Conservation (phyloP, 2,113 vertebrate species). For the Engystomops pustulosus region DNA sequence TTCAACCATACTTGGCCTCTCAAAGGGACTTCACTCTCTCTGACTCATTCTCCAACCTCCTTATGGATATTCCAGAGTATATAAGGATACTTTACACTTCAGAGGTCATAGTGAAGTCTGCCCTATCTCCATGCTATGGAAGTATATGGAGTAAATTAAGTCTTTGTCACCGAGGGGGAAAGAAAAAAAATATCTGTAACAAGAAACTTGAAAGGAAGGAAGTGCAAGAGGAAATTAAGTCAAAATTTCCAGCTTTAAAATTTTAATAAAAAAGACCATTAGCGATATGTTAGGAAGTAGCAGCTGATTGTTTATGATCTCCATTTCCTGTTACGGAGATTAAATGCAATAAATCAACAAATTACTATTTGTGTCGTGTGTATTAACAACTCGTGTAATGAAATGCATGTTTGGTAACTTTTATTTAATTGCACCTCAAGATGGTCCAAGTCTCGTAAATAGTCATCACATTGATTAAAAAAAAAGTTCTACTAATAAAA, state of each 20-base stretch:
- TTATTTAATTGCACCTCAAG: conserved; percentile 23
- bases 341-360: conserved; percentile 53
- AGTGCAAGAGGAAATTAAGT: conserved; percentile 57
- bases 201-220: conserved; percentile 56
- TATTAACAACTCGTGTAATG: conserved; percentile 11
- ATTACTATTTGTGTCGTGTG: conserved; percentile 28
- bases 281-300: conserved; percentile 38
- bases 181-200: conserved; percentile 44
- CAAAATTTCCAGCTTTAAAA: conserved; percentile 33
- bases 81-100: conserved; percentile 11
- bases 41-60: background rate
- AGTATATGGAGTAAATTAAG: conserved; percentile 49
- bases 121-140: conserved; percentile 1
- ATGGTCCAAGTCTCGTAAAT: conserved; percentile 14
- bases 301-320: conserved; percentile 52
- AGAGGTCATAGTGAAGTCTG: background rate
- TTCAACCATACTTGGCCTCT: background rate
- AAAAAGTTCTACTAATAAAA: background rate
- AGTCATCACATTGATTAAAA: background rate
- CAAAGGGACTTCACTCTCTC: background rate
- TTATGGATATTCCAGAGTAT: conserved; percentile 25
- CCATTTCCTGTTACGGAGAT: conserved; percentile 45
- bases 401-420: conserved; percentile 25
- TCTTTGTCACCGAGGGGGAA: conserved; percentile 33
- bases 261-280: conserved; percentile 45